Conservation (phyloP, 1,140 invertebrate species). For the Brachionus rubens region DNA sequence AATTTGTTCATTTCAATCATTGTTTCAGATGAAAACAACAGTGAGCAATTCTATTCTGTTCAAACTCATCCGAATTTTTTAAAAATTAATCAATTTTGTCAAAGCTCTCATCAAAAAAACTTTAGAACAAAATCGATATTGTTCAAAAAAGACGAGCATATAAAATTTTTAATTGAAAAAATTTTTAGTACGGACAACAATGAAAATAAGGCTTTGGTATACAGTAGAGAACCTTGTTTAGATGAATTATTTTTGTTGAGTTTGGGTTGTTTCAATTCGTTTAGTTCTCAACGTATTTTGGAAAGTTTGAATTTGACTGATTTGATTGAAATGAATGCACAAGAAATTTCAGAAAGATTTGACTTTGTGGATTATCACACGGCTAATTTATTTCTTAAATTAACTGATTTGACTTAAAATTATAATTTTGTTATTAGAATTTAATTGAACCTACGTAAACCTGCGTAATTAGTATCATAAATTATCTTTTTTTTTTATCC, state of each 20-base stretch:
- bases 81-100: conserved; percentile 24
- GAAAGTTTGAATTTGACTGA: background rate
- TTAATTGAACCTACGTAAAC: too few relatives aligned
- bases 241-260: background rate
- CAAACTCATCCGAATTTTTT: background rate
- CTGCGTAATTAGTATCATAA: too few relatives aligned
- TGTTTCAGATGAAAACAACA: background rate
- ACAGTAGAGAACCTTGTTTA: background rate
- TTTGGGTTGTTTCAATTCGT: conserved; percentile 30
- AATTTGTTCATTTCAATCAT: background rate
- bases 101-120: background rate
- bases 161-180: background rate
- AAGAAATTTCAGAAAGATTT: background rate
- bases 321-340: background rate
- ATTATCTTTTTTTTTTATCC: too few relatives aligned
- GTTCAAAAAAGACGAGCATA: background rate
- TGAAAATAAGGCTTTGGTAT: background rate
- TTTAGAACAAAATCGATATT: background rate
- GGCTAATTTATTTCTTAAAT: background rate
- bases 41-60: background rate
- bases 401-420: background rate
- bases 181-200: background rate
- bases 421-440: too few relatives aligned
- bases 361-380: background rate
- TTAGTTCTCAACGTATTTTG: background rate